Conservation (phyloP, 2,113 vertebrate genomes). For the Cheilinus undulatus region DNA sequence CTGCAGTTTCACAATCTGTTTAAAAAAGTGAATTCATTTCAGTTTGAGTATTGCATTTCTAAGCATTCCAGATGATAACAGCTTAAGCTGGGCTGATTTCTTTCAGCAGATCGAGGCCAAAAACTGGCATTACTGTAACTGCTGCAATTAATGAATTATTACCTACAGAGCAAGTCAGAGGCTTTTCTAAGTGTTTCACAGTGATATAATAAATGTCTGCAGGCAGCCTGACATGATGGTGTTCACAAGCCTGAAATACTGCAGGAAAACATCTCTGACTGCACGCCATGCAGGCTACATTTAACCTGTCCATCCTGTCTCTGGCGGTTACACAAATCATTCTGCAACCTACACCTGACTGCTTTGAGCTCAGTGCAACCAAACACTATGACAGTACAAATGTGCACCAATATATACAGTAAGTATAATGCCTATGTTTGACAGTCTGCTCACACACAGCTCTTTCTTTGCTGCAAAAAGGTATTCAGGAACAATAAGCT, state of each 20-base stretch:
- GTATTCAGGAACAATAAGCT: background rate
- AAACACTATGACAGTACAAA: conserved; percentile 17
- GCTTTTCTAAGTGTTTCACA: conserved; percentile 12
- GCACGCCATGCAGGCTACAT: conserved; percentile 9
- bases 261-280: conserved; percentile 27
- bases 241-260: background rate
- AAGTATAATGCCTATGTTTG: background rate
- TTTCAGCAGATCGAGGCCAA: conserved; percentile 32
- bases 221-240: conserved; percentile 22
- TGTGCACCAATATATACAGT: background rate
- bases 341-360: conserved; percentile 4
- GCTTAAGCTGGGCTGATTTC: conserved; percentile 13
- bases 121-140: conserved; percentile 25
- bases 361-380: background rate
- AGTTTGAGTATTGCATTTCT: conserved; percentile 38
- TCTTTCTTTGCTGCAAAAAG: background rate
- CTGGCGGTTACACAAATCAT: conserved; percentile 12
- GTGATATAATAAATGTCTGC: conserved; percentile 26
- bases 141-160: conserved; percentile 20
- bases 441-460: background rate
- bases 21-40: conserved; percentile 27
- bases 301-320: background rate
- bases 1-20: conserved; percentile 22
- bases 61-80: conserved; percentile 16
- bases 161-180: conserved; percentile 1